Conservation (phyloP, 2,797 vertebrate genomes). For the Falco biarmicus region DNA sequence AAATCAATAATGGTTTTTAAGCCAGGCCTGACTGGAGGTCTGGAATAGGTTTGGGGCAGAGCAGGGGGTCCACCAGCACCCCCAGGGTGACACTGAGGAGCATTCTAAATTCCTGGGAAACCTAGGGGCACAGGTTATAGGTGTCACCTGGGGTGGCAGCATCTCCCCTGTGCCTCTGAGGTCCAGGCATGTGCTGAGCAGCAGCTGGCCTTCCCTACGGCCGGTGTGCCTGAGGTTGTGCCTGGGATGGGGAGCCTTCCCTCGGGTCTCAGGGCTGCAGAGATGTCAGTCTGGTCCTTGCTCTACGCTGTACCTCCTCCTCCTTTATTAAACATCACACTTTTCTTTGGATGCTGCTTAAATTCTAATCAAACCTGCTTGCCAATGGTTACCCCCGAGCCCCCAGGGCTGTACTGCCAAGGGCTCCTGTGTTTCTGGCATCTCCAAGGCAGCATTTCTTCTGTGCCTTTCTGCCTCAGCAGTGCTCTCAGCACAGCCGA, state of each 20-base stretch:
- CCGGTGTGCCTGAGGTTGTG: not conserved
- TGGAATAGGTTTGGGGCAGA: not conserved
- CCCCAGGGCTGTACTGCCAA: not conserved
- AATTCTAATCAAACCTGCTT: not conserved
- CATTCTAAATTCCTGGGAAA: not conserved
- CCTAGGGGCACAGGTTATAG: not conserved
- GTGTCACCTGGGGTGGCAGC: not conserved
- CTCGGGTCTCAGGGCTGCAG: not conserved
- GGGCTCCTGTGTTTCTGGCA: not conserved
- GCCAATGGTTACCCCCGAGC: not conserved
- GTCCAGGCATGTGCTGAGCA: accelerated
- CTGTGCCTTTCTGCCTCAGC: not conserved
- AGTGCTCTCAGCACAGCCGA: not conserved
- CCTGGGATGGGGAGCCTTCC: not conserved
- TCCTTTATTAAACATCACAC: not conserved
- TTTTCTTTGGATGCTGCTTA: not conserved
- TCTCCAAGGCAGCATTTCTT: not conserved
- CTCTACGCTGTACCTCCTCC: not conserved
- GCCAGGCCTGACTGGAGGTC: not conserved
- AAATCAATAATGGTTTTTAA: not conserved
- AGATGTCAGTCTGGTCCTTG: not conserved
- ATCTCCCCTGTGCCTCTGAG: not conserved
- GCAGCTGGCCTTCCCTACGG: not conserved
- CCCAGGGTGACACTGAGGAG: not conserved
- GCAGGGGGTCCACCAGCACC: not conserved